Evolutionary conservation across 2,888 invertebrate genomes (phyloP), one percentile per base, ranked within the genome.

Genomic region (Oasisia sp.): DNA sequence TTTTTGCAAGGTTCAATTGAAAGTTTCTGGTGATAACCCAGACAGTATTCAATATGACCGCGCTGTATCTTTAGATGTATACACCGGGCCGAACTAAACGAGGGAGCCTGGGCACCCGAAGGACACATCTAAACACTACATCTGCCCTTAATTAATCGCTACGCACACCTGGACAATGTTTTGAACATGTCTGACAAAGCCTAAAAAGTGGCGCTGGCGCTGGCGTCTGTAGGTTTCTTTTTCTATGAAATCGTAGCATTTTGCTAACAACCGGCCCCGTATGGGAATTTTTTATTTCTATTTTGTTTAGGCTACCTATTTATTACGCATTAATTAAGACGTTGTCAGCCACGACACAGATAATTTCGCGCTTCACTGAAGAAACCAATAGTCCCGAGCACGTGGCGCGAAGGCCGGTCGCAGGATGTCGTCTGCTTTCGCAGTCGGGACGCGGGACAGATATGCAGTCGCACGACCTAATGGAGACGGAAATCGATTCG

Each of bases 381-480:
- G n/a, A 27, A 27, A 7, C 27, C 74, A 74, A 27, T 74, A 74
- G 27, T 74, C 74, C 74, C 74, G 27, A 27, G 74, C 74, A 74
- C 74, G 74, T 74, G 74, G 74, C 74, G 74, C 74, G 74, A 74
- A 74, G 7, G 27, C 74, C 74, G 7, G 19, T 7, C n/a, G n/a
- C n/a, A 74, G n/a, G 27, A 74, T 74, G 74, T 74, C 74, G 74
- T 74, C 19, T 74, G 74, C 74, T 74, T 74, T 74, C 74, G 74
- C 27, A 74, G 74, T n/a, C n/a, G 74, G 19, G n/a, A n/a, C 74
- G 27, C n/a, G 74, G 19, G n/a, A n/a, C 74, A 74, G 74, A 74
- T n/a, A 50, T 50, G 50, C 50, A 50, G 74, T 27, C 74, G 74
- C 74, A 74, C 19, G 74, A 74, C 27, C 74, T 74, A 74, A 3